Base-by-base conservation (phyloP, 2,113 vertebrate species). In the Poecile atricapillus region DNA sequence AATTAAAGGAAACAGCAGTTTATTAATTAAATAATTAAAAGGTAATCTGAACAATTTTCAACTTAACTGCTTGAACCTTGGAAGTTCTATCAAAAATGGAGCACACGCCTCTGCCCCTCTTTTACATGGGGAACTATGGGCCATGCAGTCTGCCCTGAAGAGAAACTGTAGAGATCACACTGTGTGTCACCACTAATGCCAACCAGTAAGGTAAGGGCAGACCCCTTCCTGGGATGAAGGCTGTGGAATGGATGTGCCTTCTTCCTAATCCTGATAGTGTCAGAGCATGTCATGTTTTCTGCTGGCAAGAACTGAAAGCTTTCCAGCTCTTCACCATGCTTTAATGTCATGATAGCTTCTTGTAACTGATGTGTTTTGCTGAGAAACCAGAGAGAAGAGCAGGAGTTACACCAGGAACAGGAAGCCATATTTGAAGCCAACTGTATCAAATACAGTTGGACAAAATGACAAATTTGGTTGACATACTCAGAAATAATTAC, bases 1-100 rank as follows among this genome's bases (percentile, higher is more conserved):
- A 68, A 73, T 89, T 17, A 91, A 75, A 39, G 18, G 9, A 74
- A 77, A 13, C 31, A 55, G 39, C 56, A 31, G 4, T 67, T 87
- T 77, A 77, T 75, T 89, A 91, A 71, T 10, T 20, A 76, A n/a
- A 60, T 94, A 78, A 65, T 77, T 70, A 43, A 82, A 87, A 90
- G 46, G 24, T 11, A 71, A 75, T 63, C 3, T 7, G 27, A 69
- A 23, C 24, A 44, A 75, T 75, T 84, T 68, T 85, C 52, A 85
- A 68, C 6, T 46, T 59, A 47, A 71, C 15, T 63, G 30, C 41
- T 76, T 79, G 44, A 91, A 85, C 15, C 28, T 15, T 71, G 35
- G 35, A 83, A 82, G 6, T 49, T 74, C 15, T 46, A 5, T 46
- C 52, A 52, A 86, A 19, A 46, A 17, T 68, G 31, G 37, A 59